Conservation (phyloP, 1,140 invertebrate species). For the Asobara japonica region DNA sequence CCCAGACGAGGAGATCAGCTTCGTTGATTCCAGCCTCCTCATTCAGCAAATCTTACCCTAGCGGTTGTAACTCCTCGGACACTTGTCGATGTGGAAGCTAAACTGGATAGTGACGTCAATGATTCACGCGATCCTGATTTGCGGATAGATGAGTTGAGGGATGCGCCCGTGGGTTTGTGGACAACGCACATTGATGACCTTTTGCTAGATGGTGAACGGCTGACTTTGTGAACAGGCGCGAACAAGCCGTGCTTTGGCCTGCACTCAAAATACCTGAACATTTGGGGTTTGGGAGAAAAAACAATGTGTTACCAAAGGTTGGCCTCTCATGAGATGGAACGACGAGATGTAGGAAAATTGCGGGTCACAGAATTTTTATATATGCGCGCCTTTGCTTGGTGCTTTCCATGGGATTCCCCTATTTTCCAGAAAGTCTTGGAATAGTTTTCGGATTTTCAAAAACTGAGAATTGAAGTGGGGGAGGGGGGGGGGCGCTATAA, state of each 20-base stretch:
- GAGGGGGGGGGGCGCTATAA: too few relatives aligned
- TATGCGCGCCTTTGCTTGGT: too few relatives aligned
- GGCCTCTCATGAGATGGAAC: too few relatives aligned
- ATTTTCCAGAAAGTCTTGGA: too few relatives aligned
- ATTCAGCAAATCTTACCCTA: slow-evolving; percentile 75
- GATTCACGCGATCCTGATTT: slow-evolving; percentile 87
- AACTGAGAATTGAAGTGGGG: too few relatives aligned
- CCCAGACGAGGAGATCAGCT: too few relatives aligned
- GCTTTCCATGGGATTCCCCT: too few relatives aligned
- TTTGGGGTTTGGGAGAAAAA: slow-evolving; percentile 33
- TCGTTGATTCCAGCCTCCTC: too few relatives aligned
- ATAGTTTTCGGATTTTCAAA: too few relatives aligned
- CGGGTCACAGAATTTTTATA: too few relatives aligned
- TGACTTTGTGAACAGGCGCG: slow-evolving; percentile 88
- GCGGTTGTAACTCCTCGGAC: slow-evolving; percentile 60
- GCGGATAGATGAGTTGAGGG: slow-evolving; percentile 68
- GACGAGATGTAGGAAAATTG: too few relatives aligned
- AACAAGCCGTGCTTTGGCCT: slow-evolving; percentile 90
- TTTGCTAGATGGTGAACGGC: slow-evolving; percentile 80
- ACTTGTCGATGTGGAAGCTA: slow-evolving; percentile 72
- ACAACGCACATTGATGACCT: slow-evolving; percentile 72
- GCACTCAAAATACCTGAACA: slow-evolving; percentile 92
- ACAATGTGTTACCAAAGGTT: background rate
- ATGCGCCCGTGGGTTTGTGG: slow-evolving; percentile 70
- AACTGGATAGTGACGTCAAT: slow-evolving; percentile 80